phyloP scores from a whole-genome alignment of 2,888 invertebrate genomes.

The Apodemia zela region DNA sequence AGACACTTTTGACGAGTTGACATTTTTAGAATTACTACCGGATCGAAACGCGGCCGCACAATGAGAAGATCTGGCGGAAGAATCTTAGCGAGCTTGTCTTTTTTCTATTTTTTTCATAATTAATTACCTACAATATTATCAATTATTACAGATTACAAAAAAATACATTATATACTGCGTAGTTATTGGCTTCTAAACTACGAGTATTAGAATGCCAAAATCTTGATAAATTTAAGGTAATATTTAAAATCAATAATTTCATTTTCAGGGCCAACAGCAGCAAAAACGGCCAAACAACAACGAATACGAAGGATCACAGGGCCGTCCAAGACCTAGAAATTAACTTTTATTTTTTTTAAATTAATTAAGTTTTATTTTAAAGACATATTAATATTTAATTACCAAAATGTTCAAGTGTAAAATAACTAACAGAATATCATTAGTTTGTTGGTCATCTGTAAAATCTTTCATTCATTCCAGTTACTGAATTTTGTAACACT shows the following conservation, averaged over 20 bases:
- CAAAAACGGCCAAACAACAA: constrained; percentile 45
- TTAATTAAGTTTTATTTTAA: constrained; percentile 21
- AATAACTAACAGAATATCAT: constrained; percentile 2
- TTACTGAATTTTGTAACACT: not conserved
- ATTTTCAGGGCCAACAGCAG: constrained; percentile 47
- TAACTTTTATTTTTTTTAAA: constrained; percentile 31
- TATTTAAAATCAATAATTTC: constrained; percentile 16
- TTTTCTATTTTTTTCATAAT: too few relatives aligned
- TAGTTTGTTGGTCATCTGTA: not conserved
- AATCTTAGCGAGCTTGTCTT: too few relatives aligned
- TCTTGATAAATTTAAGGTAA: not conserved
- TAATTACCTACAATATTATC: too few relatives aligned
- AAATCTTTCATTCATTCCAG: not conserved
- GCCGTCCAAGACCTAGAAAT: constrained; percentile 57
- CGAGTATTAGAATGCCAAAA: too few relatives aligned
- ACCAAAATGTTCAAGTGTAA: constrained; percentile 27
- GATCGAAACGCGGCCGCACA: too few relatives aligned
- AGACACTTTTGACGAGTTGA: too few relatives aligned
- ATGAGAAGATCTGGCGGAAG: too few relatives aligned
- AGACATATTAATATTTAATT: constrained; percentile 25
- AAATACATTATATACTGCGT: too few relatives aligned
- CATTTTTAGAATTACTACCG: too few relatives aligned
- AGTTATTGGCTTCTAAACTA: too few relatives aligned
- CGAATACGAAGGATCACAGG: constrained; percentile 48
- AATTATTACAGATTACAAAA: too few relatives aligned